Percentiles rank a stretch among this genome's conserved stretches.
These are phyloP conservation scores for Lottia gigantea DNA, from an alignment of 2,888 invertebrate genomes.

Conservation along the genomic window DNA sequence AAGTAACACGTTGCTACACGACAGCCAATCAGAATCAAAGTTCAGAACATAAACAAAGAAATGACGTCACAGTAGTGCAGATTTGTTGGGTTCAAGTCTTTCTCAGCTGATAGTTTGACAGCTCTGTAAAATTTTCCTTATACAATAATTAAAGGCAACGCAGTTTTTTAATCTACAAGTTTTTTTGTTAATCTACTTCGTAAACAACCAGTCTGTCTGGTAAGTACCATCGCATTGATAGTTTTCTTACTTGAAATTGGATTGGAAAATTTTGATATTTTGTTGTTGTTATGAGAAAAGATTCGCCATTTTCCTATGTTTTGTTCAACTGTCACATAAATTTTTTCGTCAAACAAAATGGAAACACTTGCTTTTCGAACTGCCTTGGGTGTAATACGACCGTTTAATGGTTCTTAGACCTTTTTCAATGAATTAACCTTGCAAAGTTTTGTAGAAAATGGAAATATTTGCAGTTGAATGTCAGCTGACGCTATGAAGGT, in stretches of 20 bases:
- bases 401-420: too few relatives aligned
- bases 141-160: not conserved
- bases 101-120: slow-evolving; percentile 36
- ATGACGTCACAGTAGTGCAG: slow-evolving; percentile 33
- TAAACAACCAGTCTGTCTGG: not conserved
- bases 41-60: slow-evolving; percentile 35
- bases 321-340: too few relatives aligned
- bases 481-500: slow-evolving; percentile 11
- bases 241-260: too few relatives aligned
- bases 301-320: too few relatives aligned
- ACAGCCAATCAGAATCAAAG: slow-evolving; percentile 30
- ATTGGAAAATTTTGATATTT: too few relatives aligned
- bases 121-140: not conserved
- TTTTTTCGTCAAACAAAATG: too few relatives aligned
- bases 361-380: too few relatives aligned
- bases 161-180: not conserved
- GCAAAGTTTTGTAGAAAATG: too few relatives aligned
- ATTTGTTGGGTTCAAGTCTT: slow-evolving; percentile 28
- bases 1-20: slow-evolving; percentile 15
- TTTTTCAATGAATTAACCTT: too few relatives aligned
- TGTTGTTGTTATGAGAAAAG: too few relatives aligned
- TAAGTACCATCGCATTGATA: not conserved
- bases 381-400: too few relatives aligned
- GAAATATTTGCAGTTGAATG: not conserved
- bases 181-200: not conserved